Evolutionary conservation across 2,113 vertebrate species (phyloP).

Genomic region (Psophia crepitans): DNA sequence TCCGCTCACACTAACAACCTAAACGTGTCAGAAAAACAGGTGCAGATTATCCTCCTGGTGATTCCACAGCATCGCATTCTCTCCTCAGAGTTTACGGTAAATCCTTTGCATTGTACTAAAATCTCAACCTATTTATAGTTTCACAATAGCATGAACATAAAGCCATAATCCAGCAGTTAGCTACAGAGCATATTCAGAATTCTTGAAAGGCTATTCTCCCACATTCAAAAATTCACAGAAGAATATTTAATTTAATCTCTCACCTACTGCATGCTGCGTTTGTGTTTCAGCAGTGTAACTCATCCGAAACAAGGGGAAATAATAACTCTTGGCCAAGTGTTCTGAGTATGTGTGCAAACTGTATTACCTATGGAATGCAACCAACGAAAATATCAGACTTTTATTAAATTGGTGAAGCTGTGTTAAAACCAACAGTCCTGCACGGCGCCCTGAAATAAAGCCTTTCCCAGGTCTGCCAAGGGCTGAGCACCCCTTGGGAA

Average conservation of each 20-base stretch:
- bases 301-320: neutral
- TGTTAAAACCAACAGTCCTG: neutral
- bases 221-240: neutral
- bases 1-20: neutral
- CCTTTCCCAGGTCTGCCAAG: neutral
- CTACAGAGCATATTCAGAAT: neutral
- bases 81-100: neutral
- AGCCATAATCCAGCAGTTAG: neutral
- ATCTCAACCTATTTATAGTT: conserved; percentile 1
- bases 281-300: neutral
- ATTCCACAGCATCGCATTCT: neutral
- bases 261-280: neutral
- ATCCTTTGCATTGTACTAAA: neutral
- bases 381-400: neutral
- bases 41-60: neutral
- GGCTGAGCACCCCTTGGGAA: neutral
- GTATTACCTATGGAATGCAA: neutral
- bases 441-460: neutral
- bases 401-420: neutral
- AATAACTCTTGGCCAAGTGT: neutral
- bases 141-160: neutral
- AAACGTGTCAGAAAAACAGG: neutral
- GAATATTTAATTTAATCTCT: neutral
- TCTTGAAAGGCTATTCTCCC: neutral
- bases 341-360: neutral